Evolutionary conservation across 2,113 vertebrate genomes (phyloP), one percentile per base, ranked within the genome.

Genomic region (Myocastor coypus): DNA sequence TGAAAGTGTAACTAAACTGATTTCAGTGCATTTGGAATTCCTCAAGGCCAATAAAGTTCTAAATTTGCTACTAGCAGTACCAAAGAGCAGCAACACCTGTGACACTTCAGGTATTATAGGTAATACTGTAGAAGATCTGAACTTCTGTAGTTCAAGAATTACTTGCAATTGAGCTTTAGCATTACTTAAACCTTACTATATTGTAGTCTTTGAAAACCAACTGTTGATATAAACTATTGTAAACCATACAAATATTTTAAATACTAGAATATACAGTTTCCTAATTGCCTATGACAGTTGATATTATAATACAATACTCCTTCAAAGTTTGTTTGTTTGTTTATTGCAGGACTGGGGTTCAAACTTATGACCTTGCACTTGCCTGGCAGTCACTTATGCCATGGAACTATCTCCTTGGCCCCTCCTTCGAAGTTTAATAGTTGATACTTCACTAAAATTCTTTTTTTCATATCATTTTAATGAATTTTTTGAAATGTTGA

Each of bases 161-260:
- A 68, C 37, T 5, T 83, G n/a, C 37, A 89, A 64, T 59, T 90
- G 94, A 81, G 26, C 63, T 92, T 95, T 73, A 91, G n/a, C 7
- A 42, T 91, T 87, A 91, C 59, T 34, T 69, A 50, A 95, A 93
- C 94, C 96, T 64, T 94, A 96, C 94, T 83, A 14, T 86, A 42
- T 68, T 63, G 71, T 68, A 88, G 57, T 91, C 78, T 94, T 97
- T 83, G 82, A 63, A 97, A 91, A 81, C 52, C 46, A 77, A 24
- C 84, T 93, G 63, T 87, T 93, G 81, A 80, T 84, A 46, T 28
- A 93, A 96, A 32, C 16, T 77, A 78, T 61, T 96, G 50, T 89
- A 26, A 94, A 63, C 59, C 75, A 90, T 24, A 83, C 40, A 42
- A 81, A 80, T 84, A 94, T 20, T 89, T 93, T 50, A 93, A 55